These are phyloP conservation scores for Branchipolynoe longqiensis DNA, from an alignment of 2,888 invertebrate genomes.

Conservation along the genomic window DNA sequence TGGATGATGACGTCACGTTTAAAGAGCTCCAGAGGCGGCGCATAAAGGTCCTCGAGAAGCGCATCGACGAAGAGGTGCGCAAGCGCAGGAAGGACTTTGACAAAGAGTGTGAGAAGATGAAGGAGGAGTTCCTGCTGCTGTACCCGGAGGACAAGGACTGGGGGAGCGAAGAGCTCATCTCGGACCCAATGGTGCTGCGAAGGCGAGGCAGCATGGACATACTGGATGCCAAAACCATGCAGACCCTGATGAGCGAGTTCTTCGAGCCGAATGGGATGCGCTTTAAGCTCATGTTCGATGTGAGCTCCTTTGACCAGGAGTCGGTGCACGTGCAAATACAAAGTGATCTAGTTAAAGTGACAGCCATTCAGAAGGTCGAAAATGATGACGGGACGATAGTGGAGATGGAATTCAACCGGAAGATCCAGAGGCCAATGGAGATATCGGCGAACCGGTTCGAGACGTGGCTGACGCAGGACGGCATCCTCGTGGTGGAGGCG, in stretches of 20 bases:
- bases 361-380: slow-evolving; percentile 63
- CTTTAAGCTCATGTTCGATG: slow-evolving; percentile 68
- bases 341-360: slow-evolving; percentile 65
- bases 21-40: slow-evolving; percentile 64
- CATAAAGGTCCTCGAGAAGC: slow-evolving; percentile 68
- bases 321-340: slow-evolving; percentile 66
- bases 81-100: slow-evolving; percentile 67
- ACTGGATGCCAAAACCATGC: slow-evolving; percentile 67
- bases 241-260: slow-evolving; percentile 68
- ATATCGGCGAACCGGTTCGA: slow-evolving; percentile 66
- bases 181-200: slow-evolving; percentile 66
- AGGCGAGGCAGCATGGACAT: slow-evolving; percentile 69
- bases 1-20: slow-evolving; percentile 65
- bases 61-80: slow-evolving; percentile 66
- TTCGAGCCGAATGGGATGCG: slow-evolving; percentile 66
- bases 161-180: slow-evolving; percentile 67
- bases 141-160: slow-evolving; percentile 64
- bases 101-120: slow-evolving; percentile 67
- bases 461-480: slow-evolving; percentile 66
- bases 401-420: slow-evolving; percentile 63
- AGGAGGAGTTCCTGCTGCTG: slow-evolving; percentile 67
- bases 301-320: slow-evolving; percentile 61
- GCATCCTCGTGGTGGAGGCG: slow-evolving; percentile 67
- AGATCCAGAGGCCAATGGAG: slow-evolving; percentile 67
- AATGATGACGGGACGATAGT: slow-evolving; percentile 44